Evolutionary conservation across 2,888 invertebrate species (phyloP).

Genomic region (Keiferia lycopersicella): DNA sequence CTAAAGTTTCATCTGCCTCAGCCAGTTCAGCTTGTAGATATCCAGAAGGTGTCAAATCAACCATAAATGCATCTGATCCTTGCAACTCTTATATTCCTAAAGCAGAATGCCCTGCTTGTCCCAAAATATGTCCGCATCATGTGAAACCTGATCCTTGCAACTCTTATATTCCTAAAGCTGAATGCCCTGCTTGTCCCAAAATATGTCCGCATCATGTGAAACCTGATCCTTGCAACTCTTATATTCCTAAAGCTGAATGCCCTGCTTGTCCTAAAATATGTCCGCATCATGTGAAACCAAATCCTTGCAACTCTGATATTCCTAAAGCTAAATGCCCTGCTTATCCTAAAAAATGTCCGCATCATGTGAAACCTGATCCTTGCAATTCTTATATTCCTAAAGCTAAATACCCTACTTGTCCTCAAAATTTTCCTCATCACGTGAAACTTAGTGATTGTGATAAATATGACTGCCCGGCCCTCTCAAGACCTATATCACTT

Average conservation of each 20-base stretch:
- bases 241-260: neutral
- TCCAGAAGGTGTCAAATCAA: neutral
- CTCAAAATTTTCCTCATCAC: neutral
- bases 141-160: too few relatives aligned
- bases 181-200: too few relatives aligned
- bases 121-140: too few relatives aligned
- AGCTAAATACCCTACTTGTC: neutral
- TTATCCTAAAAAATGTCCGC: too few relatives aligned
- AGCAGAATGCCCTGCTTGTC: too few relatives aligned
- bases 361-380: neutral
- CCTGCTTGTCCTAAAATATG: neutral
- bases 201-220: too few relatives aligned
- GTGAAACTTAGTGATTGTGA: neutral
- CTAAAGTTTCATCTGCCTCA: too few relatives aligned
- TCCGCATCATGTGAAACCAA: neutral
- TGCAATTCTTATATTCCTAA: neutral
- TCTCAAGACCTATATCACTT: neutral
- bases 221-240: too few relatives aligned
- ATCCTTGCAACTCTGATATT: too few relatives aligned
- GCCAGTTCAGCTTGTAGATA: neutral
- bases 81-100: too few relatives aligned
- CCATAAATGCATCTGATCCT: neutral
- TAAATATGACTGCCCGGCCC: neutral
- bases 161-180: too few relatives aligned
- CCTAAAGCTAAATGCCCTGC: too few relatives aligned